Base-by-base conservation (phyloP, 30 jellyfish, hydroid and myxozoan genomes). In the Nemopilema nomurai region DNA sequence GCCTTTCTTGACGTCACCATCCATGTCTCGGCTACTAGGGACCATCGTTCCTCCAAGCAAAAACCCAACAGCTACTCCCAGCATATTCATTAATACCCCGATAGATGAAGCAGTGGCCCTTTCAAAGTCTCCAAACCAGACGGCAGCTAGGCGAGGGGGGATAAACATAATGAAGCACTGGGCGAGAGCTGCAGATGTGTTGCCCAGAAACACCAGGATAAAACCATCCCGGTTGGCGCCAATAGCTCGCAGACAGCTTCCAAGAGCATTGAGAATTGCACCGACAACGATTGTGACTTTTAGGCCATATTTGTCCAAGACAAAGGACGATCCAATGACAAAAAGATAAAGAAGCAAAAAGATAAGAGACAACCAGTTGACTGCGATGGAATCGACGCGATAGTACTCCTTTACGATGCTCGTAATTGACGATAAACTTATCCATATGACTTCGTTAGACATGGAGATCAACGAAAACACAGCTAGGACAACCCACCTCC, bases 81-180 rank as follows among this genome's bases (percentile, higher is more conserved):
- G 57, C 92, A 94, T 86, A 49, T 88, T 88, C 99, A 94, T 94
- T 41, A 94, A 80, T 0, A 88, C 93, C 4, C 99, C 97, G 57
- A 94, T 84, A 0, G 99, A 93, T 0, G 97, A 84, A 28, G 99
- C 99, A 17, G 97, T 94, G n/a, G 97, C 97, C 25, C 99, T 67
- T 73, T 94, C 99, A 29, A 71, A 30, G 22, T 84, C 97, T 16
- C 97, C 97, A 85, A 94, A 94, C 99, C 99, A 94, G 51, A 78
- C 90, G 3, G 99, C 96, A 22, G 99, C 97, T 20, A 94, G 87
- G 0, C 92, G 81, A 18, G 97, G 97, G 0, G 99, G 99, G 19
- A 94, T 74, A 74, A 89, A 90, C 69, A 94, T 52, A 23, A 94
- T 79, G 53, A 89, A 90, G 69, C 99, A 81, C 67, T 94, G 96